Conservation (phyloP, 2,888 invertebrate species). For the Caenorhabditis sp. region DNA sequence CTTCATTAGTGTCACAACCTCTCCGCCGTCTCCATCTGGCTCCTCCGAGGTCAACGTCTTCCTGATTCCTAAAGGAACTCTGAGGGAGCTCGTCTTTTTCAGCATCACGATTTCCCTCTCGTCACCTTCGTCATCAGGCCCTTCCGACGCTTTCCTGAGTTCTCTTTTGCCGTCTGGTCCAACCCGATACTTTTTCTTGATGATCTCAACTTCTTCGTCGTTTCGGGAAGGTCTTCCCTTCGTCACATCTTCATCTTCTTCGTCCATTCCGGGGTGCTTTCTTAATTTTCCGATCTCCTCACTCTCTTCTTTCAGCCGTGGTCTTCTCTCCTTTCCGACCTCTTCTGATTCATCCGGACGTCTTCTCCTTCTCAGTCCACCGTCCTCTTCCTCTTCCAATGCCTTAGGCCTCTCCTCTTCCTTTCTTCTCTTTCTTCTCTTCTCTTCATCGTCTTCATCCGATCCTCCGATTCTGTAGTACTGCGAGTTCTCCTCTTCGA, state of each 20-base stretch:
- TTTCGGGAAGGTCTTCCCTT: not conserved
- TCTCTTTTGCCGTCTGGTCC: constrained; percentile 5
- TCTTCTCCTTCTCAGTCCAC: constrained; percentile 5
- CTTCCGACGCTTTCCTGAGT: no score
- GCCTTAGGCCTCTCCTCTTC: constrained; percentile 2
- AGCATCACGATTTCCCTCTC: no score
- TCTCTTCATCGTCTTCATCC: constrained; percentile 32
- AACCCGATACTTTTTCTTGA: not conserved
- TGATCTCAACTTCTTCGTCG: not conserved
- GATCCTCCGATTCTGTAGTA: constrained; percentile 22
- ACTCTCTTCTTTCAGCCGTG: not conserved
- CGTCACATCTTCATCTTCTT: constrained; percentile 1
- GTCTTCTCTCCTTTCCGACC: constrained; percentile 2
- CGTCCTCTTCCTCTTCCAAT: constrained; percentile 14
- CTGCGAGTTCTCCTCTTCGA: constrained; percentile 12
- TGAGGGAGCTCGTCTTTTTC: no score
- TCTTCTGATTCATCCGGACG: constrained; percentile 26
- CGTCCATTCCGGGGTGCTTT: not conserved
- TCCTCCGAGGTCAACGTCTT: no score
- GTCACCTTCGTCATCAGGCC: no score
- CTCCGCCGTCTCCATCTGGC: not conserved
- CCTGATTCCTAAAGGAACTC: no score
- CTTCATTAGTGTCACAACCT: constrained; percentile 5
- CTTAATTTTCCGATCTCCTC: not conserved
- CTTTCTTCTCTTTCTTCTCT: constrained; percentile 1